phyloP scores from a whole-genome alignment of 2,113 vertebrate species.

The Cercocebus atys region DNA sequence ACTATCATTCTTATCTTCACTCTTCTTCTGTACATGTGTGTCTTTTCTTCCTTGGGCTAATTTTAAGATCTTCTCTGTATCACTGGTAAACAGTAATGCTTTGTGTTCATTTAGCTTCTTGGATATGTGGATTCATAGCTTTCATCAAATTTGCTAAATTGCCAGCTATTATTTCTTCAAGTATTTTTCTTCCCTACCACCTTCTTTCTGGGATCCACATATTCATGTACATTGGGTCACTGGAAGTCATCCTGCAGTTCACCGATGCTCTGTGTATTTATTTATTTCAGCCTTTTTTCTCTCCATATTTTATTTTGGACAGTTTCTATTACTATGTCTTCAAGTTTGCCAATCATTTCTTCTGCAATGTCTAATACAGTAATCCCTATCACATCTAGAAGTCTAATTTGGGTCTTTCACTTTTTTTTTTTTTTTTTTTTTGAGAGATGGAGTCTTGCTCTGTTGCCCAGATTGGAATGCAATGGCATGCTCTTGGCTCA shows the following conservation, averaged over 20 bases:
- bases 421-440: not conserved
- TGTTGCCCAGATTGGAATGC: not conserved
- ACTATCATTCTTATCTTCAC: not conserved
- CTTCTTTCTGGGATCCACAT: not conserved
- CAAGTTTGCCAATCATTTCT: not conserved
- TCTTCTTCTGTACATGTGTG: not conserved
- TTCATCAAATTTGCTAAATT: slow-evolving; percentile 20
- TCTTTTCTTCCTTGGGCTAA: not conserved
- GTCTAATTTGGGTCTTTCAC: not conserved
- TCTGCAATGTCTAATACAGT: not conserved
- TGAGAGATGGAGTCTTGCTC: not conserved
- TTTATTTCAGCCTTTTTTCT: not conserved
- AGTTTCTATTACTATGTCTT: not conserved
- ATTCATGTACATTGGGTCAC: not conserved
- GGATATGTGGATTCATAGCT: not conserved
- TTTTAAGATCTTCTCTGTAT: slow-evolving; percentile 20
- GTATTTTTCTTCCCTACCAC: not conserved
- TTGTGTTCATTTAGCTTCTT: not conserved
- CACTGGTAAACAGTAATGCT: not conserved
- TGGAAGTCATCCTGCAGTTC: not conserved
- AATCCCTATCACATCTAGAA: not conserved
- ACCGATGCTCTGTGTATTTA: not conserved
- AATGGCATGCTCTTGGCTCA: not conserved
- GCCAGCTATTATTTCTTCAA: not conserved
- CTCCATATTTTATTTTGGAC: not conserved